phyloP scores from a whole-genome alignment of 2,113 vertebrate species.

The Dolichotis patagonum region DNA sequence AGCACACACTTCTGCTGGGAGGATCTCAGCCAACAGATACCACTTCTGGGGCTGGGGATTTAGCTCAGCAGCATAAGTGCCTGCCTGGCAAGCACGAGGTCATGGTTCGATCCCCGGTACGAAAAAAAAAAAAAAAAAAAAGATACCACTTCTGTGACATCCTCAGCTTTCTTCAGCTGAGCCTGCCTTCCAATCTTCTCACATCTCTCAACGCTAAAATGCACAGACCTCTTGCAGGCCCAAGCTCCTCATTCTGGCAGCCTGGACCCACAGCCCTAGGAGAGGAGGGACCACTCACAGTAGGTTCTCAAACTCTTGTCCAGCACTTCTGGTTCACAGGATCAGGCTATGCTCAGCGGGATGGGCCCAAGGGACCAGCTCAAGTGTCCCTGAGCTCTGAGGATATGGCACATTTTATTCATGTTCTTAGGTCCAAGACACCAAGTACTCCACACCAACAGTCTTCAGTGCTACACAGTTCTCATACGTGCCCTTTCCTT shows the following conservation, averaged over 20 bases:
- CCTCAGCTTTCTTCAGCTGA: no score
- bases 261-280: no score
- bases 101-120: no score
- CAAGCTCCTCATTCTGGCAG: neutral
- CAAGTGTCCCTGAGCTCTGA: neutral
- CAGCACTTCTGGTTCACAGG: neutral
- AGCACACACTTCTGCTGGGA: neutral
- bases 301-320: no score
- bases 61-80: no score
- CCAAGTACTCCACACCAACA: rapidly evolving
- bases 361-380: neutral
- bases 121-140: no score
- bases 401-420: neutral
- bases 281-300: neutral
- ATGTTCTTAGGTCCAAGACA: rapidly evolving
- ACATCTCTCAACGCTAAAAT: neutral
- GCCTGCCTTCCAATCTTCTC: neutral
- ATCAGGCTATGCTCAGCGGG: rapidly evolving
- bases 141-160: neutral
- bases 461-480: neutral
- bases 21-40: no score
- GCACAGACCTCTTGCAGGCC: neutral
- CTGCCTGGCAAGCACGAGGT: no score
- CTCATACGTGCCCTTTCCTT: neutral
- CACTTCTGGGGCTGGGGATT: neutral